These are phyloP conservation scores for Atta colombica DNA, from an alignment of 1,140 invertebrate species.

Conservation along the genomic window DNA sequence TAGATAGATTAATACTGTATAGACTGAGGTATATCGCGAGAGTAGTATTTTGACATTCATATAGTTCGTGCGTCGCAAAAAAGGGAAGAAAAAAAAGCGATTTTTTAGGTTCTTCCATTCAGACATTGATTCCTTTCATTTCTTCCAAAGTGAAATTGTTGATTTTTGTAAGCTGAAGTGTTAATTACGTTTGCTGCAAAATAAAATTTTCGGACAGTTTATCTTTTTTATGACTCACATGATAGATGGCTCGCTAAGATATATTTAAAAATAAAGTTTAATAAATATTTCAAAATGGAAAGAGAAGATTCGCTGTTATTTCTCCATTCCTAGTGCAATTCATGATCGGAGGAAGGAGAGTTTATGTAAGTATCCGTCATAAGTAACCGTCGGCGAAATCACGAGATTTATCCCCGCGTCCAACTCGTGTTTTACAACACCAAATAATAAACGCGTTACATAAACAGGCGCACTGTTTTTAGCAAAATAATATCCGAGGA, in stretches of 20 bases:
- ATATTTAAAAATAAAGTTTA: constrained; percentile 62
- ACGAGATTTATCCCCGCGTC: constrained; percentile 22
- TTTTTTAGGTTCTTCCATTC: constrained; percentile 32
- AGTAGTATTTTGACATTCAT: constrained; percentile 62
- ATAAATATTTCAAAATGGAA: constrained; percentile 57
- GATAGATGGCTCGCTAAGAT: constrained; percentile 45
- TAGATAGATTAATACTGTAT: constrained; percentile 62
- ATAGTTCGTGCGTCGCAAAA: constrained; percentile 38
- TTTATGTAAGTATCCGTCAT: background rate
- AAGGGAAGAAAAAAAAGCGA: constrained; percentile 16
- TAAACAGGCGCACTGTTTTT: background rate
- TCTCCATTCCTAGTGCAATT: background rate
- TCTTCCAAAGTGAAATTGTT: background rate
- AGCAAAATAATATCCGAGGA: background rate
- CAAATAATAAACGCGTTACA: constrained; percentile 12
- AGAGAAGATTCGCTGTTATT: constrained; percentile 9
- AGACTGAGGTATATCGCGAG: constrained; percentile 56
- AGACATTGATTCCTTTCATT: background rate
- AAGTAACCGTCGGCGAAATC: background rate
- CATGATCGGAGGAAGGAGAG: background rate
- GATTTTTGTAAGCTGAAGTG: constrained; percentile 35
- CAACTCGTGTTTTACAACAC: background rate
- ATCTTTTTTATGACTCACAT: constrained; percentile 50
- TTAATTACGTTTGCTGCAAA: constrained; percentile 35
- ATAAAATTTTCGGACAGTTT: constrained; percentile 32